Percentiles rank a stretch among this genome's conserved stretches.
Evolutionary conservation across 1,140 invertebrate genomes (phyloP).

Genomic region (Gonioctena quinquepunctata): DNA sequence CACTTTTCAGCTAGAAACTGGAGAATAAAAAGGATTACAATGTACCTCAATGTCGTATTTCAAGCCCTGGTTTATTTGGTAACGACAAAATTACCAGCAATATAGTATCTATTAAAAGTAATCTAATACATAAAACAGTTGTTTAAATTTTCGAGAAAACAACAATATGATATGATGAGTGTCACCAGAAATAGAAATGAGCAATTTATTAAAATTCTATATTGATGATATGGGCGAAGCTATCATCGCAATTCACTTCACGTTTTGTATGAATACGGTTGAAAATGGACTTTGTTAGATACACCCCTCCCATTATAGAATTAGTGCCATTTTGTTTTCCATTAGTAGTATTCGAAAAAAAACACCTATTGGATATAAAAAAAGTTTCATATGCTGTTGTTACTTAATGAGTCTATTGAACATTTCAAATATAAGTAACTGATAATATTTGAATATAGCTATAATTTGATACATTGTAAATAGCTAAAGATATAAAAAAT

Average conservation of each 20-base stretch:
- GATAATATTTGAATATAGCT: conserved; percentile 41
- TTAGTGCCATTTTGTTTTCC: conserved; percentile 17
- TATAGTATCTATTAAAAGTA: too few species aligned
- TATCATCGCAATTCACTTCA: background rate
- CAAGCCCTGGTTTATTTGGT: too few species aligned
- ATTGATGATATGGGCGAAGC: background rate
- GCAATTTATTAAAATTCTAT: too few species aligned
- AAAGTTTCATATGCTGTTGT: conserved; percentile 39
- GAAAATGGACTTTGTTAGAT: background rate
- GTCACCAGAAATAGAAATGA: too few species aligned
- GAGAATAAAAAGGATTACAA: too few species aligned
- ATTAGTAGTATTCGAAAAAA: conserved; percentile 12
- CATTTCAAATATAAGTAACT: conserved; percentile 43
- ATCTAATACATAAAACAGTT: too few species aligned
- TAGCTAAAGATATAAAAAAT: conserved; percentile 40
- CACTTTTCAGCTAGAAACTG: too few species aligned
- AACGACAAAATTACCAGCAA: too few species aligned
- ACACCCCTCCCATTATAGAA: background rate
- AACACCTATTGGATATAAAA: conserved; percentile 29
- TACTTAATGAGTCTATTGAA: conserved; percentile 46
- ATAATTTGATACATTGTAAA: conserved; percentile 51
- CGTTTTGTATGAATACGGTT: background rate
- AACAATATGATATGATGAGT: too few species aligned
- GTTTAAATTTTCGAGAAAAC: too few species aligned
- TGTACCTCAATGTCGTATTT: too few species aligned